Percentiles rank a stretch among this genome's conserved stretches.
These are phyloP conservation scores for Drosophila leontia DNA, from an alignment of 1,140 invertebrate genomes.

Conservation along the genomic window DNA sequence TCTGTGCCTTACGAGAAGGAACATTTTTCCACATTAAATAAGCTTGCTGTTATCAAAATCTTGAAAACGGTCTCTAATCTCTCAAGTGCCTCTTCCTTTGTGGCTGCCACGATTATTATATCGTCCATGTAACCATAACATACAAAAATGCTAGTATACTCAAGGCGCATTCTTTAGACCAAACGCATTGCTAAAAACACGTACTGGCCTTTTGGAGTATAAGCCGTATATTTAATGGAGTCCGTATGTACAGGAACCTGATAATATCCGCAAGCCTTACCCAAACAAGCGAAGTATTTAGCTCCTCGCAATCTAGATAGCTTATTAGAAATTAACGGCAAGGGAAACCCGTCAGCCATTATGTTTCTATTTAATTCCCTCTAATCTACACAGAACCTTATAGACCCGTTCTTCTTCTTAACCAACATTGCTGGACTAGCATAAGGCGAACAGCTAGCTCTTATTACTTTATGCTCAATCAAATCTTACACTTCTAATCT, in stretches of 20 bases:
- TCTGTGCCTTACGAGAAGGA: not conserved
- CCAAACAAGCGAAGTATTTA: slow-evolving; percentile 16
- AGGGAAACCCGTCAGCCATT: slow-evolving; percentile 5
- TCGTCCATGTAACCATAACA: slow-evolving; percentile 16
- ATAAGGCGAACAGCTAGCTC: slow-evolving; percentile 7
- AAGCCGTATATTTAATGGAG: too few species aligned
- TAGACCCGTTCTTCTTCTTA: slow-evolving; percentile 17
- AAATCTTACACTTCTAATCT: slow-evolving; percentile 5
- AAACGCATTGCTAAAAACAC: too few species aligned
- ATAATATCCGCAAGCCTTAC: too few species aligned
- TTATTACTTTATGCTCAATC: slow-evolving; percentile 23
- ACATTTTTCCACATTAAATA: not conserved
- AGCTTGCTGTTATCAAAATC: not conserved
- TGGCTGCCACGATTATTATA: slow-evolving; percentile 8
- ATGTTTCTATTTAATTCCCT: slow-evolving; percentile 21
- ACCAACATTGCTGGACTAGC: slow-evolving; percentile 20
- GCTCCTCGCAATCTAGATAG: slow-evolving; percentile 10
- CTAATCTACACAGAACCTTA: slow-evolving; percentile 14
- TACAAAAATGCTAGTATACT: not conserved
- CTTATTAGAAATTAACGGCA: slow-evolving; percentile 11
- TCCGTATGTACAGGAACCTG: too few species aligned
- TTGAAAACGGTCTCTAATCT: not conserved
- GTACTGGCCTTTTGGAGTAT: too few species aligned
- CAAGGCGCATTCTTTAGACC: too few species aligned
- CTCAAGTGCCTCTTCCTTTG: not conserved